Percentiles rank a stretch among this genome's conserved stretches.
Conservation (phyloP, 2,888 invertebrate genomes). For the Calliopum simillimum region DNA sequence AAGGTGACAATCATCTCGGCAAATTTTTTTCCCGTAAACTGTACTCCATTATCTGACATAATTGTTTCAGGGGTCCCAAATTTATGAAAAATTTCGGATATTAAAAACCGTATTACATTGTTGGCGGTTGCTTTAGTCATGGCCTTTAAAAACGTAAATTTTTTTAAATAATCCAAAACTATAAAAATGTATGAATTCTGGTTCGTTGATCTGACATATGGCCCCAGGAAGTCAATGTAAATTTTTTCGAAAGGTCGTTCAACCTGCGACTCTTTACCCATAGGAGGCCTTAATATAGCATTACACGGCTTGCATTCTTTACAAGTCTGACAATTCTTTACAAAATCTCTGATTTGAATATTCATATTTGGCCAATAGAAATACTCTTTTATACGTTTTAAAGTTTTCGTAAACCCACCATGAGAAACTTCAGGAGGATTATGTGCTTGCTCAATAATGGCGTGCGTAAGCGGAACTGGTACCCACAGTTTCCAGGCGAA, state of each 20-base stretch:
- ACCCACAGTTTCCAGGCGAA: conserved; percentile 14
- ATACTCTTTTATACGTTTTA: conserved; percentile 16
- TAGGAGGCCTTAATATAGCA: conserved; percentile 29
- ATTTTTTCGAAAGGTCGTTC: conserved; percentile 30
- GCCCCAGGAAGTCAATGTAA: conserved; percentile 23
- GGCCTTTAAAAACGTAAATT: conserved; percentile 11
- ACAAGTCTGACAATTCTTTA: conserved; percentile 17
- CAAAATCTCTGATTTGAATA: background rate
- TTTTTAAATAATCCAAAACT: conserved; percentile 12
- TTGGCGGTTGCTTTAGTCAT: conserved; percentile 13
- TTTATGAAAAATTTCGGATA: background rate
- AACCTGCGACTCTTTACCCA: conserved; percentile 22
- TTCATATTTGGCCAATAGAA: conserved; percentile 24
- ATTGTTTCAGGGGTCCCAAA: background rate
- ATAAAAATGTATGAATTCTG: conserved; percentile 22
- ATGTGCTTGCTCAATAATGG: no score
- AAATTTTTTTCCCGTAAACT: background rate
- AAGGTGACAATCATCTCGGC: background rate
- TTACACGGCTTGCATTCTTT: conserved; percentile 29
- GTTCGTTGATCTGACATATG: conserved; percentile 7
- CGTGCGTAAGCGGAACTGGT: background rate
- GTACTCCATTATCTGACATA: background rate
- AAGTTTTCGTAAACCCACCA: conserved; percentile 26
- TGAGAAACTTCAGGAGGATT: conserved; percentile 22
- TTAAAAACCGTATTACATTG: conserved; percentile 11